phyloP scores from a whole-genome alignment of 2,888 invertebrate species.

The Mycalesis mineus region DNA sequence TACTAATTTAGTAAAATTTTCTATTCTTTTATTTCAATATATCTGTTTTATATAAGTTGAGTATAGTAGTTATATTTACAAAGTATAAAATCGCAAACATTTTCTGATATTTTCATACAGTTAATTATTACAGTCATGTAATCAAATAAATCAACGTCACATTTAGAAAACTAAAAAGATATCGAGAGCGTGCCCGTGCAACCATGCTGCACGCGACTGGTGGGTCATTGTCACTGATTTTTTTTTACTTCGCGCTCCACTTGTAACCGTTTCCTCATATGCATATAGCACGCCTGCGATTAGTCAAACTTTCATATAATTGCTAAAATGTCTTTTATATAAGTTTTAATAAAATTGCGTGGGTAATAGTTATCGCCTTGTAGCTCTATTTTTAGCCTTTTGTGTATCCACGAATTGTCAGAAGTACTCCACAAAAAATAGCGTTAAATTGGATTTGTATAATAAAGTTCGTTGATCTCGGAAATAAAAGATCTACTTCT shows the following conservation, averaged over 20 bases:
- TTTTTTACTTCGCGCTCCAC: constrained; percentile 42
- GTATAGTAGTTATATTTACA: background rate
- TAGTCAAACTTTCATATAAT: constrained; percentile 18
- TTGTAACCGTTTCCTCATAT: constrained; percentile 38
- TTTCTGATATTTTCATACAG: background rate
- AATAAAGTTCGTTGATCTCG: constrained; percentile 12
- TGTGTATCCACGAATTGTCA: background rate
- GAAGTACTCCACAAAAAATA: background rate
- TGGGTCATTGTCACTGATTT: constrained; percentile 50
- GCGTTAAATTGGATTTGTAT: background rate
- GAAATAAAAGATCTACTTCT: background rate
- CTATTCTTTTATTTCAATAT: too few species aligned
- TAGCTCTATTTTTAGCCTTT: background rate
- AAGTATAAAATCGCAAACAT: background rate
- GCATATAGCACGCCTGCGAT: constrained; percentile 26
- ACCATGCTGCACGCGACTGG: constrained; percentile 36
- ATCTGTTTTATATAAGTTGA: too few species aligned
- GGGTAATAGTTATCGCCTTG: background rate
- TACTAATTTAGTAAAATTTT: too few species aligned
- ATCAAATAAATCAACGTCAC: constrained; percentile 3
- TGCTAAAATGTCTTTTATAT: constrained; percentile 12
- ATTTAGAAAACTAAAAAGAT: constrained; percentile 47
- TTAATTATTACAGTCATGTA: too few species aligned
- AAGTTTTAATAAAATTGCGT: constrained; percentile 12
- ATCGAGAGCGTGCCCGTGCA: constrained; percentile 33